phyloP scores from a whole-genome alignment of 2,797 vertebrate genomes.

The Enteromius anoplus region DNA sequence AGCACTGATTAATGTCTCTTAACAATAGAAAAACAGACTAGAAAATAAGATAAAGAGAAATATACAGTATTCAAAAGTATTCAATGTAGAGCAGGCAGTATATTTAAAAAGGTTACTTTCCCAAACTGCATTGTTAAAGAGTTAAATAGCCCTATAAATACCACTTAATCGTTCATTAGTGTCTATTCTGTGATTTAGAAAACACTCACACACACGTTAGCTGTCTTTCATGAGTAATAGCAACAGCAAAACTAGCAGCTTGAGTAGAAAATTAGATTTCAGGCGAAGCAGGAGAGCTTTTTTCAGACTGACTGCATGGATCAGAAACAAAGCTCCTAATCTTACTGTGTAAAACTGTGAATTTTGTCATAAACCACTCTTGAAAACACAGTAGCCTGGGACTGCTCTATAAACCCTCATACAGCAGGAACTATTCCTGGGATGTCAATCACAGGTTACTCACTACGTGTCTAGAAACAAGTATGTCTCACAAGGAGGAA shows the following conservation, averaged over 20 bases:
- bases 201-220: neutral
- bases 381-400: slow-evolving; percentile 10
- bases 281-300: slow-evolving; percentile 23
- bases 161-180: slow-evolving; percentile 20
- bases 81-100: neutral
- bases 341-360: neutral
- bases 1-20: neutral
- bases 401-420: slow-evolving; percentile 2
- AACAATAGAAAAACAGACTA: neutral
- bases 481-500: neutral
- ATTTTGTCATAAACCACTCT: slow-evolving; percentile 3
- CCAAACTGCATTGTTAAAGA: slow-evolving; percentile 36
- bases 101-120: neutral
- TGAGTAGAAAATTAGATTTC: slow-evolving; percentile 38
- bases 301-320: slow-evolving; percentile 10
- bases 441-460: neutral
- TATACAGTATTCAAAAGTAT: neutral
- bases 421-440: slow-evolving; percentile 1
- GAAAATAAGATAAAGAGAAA: neutral
- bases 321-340: slow-evolving; percentile 16
- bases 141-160: slow-evolving; percentile 48
- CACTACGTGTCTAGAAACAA: slow-evolving; percentile 5
- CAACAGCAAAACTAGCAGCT: slow-evolving; percentile 24
- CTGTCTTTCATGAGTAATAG: slow-evolving; percentile 34
- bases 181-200: slow-evolving; percentile 36